Percentiles rank a stretch among this genome's conserved stretches.
Evolutionary conservation across 2,113 vertebrate genomes (phyloP).

Genomic region (Furnarius figulus): DNA sequence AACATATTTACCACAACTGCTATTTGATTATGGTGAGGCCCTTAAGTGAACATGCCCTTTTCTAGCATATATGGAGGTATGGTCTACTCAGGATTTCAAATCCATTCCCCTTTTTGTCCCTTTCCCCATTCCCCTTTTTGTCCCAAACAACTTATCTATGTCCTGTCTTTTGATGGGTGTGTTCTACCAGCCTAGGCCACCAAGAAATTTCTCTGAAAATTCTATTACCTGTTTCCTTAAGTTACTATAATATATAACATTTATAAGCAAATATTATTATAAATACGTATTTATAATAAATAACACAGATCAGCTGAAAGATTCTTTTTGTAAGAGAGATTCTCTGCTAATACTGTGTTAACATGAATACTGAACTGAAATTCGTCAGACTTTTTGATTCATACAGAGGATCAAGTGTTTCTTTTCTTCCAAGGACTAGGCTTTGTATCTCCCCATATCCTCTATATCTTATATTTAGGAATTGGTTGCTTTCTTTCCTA

Average conservation of each 20-base stretch:
- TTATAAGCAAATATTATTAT: neutral
- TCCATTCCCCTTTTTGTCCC: neutral
- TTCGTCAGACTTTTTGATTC: neutral
- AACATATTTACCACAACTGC: neutral
- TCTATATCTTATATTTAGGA: accelerated
- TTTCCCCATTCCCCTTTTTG: too few relatives aligned
- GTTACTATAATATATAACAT: neutral
- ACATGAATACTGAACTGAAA: neutral
- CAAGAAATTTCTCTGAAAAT: neutral
- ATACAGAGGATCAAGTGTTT: neutral
- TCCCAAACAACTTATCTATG: neutral
- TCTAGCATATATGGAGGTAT: neutral
- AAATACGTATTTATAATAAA: neutral
- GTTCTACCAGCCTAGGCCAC: neutral
- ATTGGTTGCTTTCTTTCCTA: neutral
- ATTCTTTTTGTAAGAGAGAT: neutral
- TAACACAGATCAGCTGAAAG: neutral
- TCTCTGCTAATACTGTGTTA: neutral
- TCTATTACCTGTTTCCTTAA: neutral
- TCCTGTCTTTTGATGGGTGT: neutral
- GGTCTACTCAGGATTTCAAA: neutral
- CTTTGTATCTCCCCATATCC: neutral
- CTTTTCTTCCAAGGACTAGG: neutral
- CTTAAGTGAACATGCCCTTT: neutral
- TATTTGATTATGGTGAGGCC: neutral